A percentile compares a stretch with the other conserved stretches of the same genome.
Conservation (phyloP, 2,888 invertebrate species). For the Lissonota sp. region DNA sequence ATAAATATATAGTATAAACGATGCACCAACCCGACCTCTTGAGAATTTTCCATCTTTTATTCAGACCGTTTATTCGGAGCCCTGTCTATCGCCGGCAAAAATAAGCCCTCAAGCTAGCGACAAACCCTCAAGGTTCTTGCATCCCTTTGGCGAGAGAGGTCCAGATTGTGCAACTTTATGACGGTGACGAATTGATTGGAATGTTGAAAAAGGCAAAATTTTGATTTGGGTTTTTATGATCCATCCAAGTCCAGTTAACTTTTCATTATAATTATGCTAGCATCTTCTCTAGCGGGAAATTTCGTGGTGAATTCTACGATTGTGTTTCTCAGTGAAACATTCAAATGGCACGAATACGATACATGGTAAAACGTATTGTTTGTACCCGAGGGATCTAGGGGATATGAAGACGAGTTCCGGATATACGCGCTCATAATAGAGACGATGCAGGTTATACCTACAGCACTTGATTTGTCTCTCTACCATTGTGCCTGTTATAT, state of each 20-base stretch:
- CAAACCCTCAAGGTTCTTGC: constrained; percentile 13
- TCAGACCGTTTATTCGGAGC: constrained; percentile 48
- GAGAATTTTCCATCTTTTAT: constrained; percentile 62
- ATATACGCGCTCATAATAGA: not conserved
- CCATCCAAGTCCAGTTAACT: too few relatives aligned
- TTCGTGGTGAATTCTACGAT: too few relatives aligned
- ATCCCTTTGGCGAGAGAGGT: not conserved
- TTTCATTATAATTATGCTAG: too few relatives aligned
- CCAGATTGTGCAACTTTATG: too few relatives aligned
- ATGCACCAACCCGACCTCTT: constrained; percentile 4
- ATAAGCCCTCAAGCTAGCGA: constrained; percentile 25
- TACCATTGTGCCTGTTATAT: not conserved
- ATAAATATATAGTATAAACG: too few relatives aligned
- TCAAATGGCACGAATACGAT: not conserved
- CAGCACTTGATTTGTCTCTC: constrained; percentile 2
- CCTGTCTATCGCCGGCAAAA: constrained; percentile 34
- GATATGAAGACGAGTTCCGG: not conserved
- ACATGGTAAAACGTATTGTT: not conserved
- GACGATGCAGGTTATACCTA: not conserved
- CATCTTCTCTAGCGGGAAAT: too few relatives aligned
- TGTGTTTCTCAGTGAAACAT: not conserved
- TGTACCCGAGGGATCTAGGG: not conserved
- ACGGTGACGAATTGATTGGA: too few relatives aligned
- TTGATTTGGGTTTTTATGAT: too few relatives aligned
- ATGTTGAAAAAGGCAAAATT: too few relatives aligned